phyloP scores from a whole-genome alignment of 2,797 vertebrate genomes.

The Alca torda region DNA sequence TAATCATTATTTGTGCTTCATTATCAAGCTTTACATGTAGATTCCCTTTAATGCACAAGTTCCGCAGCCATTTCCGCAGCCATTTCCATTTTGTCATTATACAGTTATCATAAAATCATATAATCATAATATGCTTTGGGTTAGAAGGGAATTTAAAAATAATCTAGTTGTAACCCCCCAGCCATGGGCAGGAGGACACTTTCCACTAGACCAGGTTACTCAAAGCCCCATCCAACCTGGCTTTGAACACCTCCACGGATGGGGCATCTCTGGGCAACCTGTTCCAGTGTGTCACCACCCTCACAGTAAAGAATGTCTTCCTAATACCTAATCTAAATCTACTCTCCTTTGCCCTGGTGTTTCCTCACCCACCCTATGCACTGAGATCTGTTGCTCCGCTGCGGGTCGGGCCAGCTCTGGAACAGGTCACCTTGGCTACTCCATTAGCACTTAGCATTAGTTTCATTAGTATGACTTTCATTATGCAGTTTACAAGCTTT shows the following conservation, averaged over 20 bases:
- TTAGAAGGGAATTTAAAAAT: not conserved
- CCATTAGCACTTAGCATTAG: not conserved
- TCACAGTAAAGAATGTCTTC: not conserved
- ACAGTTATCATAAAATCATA: not conserved
- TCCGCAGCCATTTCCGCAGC: not conserved
- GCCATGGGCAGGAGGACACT: not conserved
- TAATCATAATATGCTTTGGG: not conserved
- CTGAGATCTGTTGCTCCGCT: not conserved
- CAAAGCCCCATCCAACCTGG: not conserved
- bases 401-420: not conserved
- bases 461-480: not conserved
- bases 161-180: not conserved
- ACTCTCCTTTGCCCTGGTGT: not conserved
- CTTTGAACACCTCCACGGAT: not conserved
- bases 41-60: not conserved
- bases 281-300: not conserved
- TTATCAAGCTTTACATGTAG: not conserved
- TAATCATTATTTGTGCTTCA: not conserved
- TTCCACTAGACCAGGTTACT: not conserved
- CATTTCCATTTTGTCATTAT: not conserved
- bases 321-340: not conserved
- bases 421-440: not conserved
- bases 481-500: not conserved
- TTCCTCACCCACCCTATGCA: not conserved
- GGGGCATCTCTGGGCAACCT: not conserved